Evolutionary conservation across 2,113 vertebrate species (phyloP), one percentile per base, ranked within the genome.

Genomic region (Limanda limanda): DNA sequence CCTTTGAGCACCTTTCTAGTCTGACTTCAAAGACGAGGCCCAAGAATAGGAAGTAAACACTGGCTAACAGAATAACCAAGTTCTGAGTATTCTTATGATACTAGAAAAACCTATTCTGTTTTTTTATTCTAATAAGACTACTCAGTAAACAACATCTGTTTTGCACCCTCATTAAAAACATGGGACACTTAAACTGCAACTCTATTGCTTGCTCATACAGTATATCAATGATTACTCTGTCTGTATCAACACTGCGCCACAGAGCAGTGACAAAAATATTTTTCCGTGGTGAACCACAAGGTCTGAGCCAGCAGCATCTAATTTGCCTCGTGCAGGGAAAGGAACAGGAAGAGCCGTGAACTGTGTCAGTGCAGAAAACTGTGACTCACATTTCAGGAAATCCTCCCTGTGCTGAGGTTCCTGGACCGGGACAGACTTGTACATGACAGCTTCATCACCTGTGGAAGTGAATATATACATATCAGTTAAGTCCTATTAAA

Each of bases 321-420:
- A 84, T 75, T 56, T 72, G 73, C 71, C 61, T 76, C 2, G n/a
- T 56, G 76, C 25, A n/a, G n/a, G 54, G 74, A 68, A 72, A 48
- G 7, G 48, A 82, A 68, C 68, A 61, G 62, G 14, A 12, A 82
- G 70, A 75, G 71, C 24, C 25, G 57, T 2, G 52, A 60, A 48
- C 21, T 61, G 76, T 35, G 56, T 64, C 25, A 20, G 27, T 9
- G 58, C 61, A 63, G 62, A 40, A 61, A 88, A 56, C 7, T n/a
- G 15, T 1, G 64, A 93, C 95, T 92, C 90, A 95, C 95, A 94
- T 92, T 78, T 92, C 68, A 95, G 68, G 85, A 95, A 94, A 15
- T 95, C 95, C 0, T 95, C 93, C 54, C 94, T 88, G 82, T 88
- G 48, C 63, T 90, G 88, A 31, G 93, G 90, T 12, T 93, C 88